Evolutionary conservation across 2,797 vertebrate species (phyloP), one percentile per base, ranked within the genome.

Genomic region (Avahi laniger): DNA sequence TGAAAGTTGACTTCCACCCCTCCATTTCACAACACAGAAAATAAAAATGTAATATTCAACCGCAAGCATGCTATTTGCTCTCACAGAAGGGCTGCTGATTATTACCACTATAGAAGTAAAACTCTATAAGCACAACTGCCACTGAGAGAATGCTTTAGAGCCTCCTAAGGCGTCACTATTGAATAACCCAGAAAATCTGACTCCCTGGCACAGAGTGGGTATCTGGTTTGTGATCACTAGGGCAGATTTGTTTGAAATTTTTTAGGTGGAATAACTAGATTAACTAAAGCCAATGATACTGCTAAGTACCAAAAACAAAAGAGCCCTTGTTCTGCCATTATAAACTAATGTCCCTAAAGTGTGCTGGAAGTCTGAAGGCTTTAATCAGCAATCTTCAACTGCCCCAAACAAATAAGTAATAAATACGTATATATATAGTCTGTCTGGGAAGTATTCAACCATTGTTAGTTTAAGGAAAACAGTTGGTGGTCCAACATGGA

Each of bases 31-130:
- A 46, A 48, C 18, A 72, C 1, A 95, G 48, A 83, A 95, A 61
- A 26, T 80, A 87, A 94, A 97, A 84, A 63, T 92, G 14, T 69
- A 96, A 93, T 88, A 69, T 96, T 87, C 30, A 57, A 54, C 18
- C 70, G 30, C 73, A 95, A 57, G 33, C 12, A 6, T n/a, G 33
- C n/a, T 70, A 50, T 75, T 61, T 93, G 13, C 59, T 91, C 22
- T 30, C 12, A 95, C 17, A 65, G 46, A 93, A 96, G 72, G 59
- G 38, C 18, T 92, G 30, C 38, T 94, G 57, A 83, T 89, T 81
- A 52, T 85, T 59, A 76, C 20, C 43, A 88, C 48, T 17, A 65
- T 0, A 84, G 75, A 93, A 78, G 35, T 52, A 72, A 88, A 50
- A 43, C 11, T 63, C 52, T 52, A 5, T 30, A 91, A 82, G 63